Evolutionary conservation across 2,113 vertebrate species (phyloP).

Genomic region (Bubo bubo): DNA sequence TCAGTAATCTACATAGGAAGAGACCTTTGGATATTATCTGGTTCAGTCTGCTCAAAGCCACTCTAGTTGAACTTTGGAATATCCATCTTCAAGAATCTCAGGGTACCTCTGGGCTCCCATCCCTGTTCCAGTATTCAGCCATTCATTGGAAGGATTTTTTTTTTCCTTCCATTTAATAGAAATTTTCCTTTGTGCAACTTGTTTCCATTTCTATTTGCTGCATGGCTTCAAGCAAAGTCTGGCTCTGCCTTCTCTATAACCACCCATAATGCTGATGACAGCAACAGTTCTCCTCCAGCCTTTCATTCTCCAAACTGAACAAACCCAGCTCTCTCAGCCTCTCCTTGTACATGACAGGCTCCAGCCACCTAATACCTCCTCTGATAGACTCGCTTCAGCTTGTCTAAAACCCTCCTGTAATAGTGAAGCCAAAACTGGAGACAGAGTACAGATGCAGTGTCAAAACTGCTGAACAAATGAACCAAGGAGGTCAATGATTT

Average conservation of each 20-base stretch:
- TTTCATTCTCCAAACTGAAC: not conserved
- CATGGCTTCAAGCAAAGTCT: not conserved
- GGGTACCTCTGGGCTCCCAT: not conserved
- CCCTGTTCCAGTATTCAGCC: not conserved
- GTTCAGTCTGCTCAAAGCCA: not conserved
- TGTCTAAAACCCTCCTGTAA: not conserved
- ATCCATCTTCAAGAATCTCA: not conserved
- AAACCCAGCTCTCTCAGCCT: not conserved
- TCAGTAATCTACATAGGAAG: not conserved
- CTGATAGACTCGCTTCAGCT: not conserved
- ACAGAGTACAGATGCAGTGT: not conserved
- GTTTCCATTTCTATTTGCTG: not conserved
- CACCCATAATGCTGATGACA: not conserved
- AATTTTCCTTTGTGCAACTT: not conserved
- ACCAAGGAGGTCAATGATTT: not conserved
- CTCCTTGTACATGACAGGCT: not conserved
- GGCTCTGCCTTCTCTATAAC: not conserved
- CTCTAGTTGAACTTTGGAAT: not conserved
- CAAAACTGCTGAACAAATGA: not conserved
- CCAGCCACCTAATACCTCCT: not conserved
- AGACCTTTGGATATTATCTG: not conserved
- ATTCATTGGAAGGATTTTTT: not conserved
- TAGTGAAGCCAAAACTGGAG: not conserved
- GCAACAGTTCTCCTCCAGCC: not conserved
- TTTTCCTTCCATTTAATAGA: not conserved